These are phyloP conservation scores for Theodoxus fluviatilis DNA, from an alignment of 2,888 invertebrate genomes.

Conservation along the genomic window DNA sequence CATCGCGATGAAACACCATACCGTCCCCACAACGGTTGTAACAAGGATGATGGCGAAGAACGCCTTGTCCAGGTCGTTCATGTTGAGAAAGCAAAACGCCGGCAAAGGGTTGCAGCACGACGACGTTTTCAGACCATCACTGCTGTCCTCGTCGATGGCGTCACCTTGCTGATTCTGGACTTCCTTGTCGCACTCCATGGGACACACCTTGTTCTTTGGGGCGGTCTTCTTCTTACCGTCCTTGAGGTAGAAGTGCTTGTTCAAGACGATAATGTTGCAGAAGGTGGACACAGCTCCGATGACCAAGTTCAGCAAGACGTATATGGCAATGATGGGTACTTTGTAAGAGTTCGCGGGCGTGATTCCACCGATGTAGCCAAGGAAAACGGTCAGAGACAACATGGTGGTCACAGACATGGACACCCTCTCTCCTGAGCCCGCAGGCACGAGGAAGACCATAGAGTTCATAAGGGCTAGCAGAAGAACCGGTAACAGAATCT, in stretches of 20 bases:
- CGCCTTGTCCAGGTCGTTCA: too few relatives aligned
- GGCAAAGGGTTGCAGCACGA: too few relatives aligned
- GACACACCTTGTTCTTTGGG: too few relatives aligned
- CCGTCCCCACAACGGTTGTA: too few relatives aligned
- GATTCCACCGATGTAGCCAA: conserved; percentile 20
- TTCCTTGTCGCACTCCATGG: too few relatives aligned
- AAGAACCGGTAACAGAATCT: conserved; percentile 5
- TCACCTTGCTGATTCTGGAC: too few relatives aligned
- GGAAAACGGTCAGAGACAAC: conserved; percentile 19
- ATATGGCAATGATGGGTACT: conserved; percentile 16
- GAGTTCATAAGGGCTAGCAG: conserved; percentile 14
- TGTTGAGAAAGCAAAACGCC: too few relatives aligned
- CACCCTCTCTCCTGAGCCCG: conserved; percentile 21
- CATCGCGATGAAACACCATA: too few relatives aligned
- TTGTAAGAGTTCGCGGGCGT: conserved; percentile 19
- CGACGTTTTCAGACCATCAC: too few relatives aligned
- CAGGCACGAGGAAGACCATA: conserved; percentile 19
- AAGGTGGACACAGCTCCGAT: conserved; percentile 16
- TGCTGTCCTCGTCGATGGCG: too few relatives aligned
- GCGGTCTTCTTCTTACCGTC: background rate
- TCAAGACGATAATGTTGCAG: background rate
- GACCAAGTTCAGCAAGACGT: conserved; percentile 11
- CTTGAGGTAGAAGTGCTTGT: background rate
- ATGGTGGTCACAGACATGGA: conserved; percentile 22
- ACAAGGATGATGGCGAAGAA: too few relatives aligned